phyloP scores from a whole-genome alignment of 2,888 invertebrate species.

The Trachelus stipa region DNA sequence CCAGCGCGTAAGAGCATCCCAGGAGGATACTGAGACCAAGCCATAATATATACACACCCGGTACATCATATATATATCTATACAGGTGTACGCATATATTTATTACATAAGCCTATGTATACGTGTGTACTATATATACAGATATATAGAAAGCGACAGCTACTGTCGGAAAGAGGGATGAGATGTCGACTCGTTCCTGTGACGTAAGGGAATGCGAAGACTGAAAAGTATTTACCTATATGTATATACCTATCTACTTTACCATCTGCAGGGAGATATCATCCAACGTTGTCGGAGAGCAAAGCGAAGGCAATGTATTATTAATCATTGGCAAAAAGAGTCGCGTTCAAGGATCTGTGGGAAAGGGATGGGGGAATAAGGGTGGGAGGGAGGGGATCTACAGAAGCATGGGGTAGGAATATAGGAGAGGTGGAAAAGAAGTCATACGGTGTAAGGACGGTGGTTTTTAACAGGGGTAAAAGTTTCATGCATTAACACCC shows the following conservation, averaged over 20 bases:
- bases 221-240: not conserved
- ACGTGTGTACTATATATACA: not conserved
- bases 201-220: not conserved
- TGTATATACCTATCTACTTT: not conserved
- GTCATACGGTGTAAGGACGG: too few species aligned
- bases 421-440: not conserved
- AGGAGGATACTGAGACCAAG: conserved; percentile 31
- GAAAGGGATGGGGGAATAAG: not conserved
- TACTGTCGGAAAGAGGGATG: not conserved
- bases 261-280: not conserved
- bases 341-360: not conserved
- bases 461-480: too few species aligned
- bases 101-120: not conserved
- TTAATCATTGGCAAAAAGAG: not conserved
- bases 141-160: not conserved
- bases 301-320: not conserved
- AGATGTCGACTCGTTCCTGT: not conserved
- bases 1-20: conserved; percentile 42
- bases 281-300: not conserved
- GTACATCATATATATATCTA: not conserved
- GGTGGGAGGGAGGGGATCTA: not conserved
- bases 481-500: too few species aligned
- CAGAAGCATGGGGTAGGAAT: not conserved
- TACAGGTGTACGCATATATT: not conserved
- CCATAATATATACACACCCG: not conserved